A percentile compares a stretch with the other conserved stretches of the same genome.
phyloP scores from a whole-genome alignment of 2,113 vertebrate genomes.

The Gambusia holbrooki region DNA sequence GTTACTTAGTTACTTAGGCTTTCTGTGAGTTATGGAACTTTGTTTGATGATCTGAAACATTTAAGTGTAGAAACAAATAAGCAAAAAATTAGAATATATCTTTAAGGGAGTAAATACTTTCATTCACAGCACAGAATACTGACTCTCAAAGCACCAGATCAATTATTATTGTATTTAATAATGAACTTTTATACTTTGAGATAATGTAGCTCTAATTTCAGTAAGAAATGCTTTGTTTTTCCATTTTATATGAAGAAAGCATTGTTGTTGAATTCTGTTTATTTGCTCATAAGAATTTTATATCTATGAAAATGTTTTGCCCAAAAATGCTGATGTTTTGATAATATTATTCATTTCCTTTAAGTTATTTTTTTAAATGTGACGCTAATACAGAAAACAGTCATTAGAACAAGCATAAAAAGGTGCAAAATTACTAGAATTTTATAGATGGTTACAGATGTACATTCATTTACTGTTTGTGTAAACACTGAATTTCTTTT shows the following conservation, averaged over 20 bases:
- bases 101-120: neutral
- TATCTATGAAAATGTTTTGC: slow-evolving; percentile 5
- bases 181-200: slow-evolving; percentile 9
- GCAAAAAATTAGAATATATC: too few species aligned
- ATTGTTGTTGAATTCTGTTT: slow-evolving; percentile 13
- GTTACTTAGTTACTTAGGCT: too few species aligned
- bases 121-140: neutral
- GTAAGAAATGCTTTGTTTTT: slow-evolving; percentile 4
- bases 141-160: neutral
- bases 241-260: slow-evolving; percentile 13
- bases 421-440: neutral
- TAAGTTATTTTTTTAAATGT: neutral
- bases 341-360: neutral
- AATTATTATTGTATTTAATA: neutral
- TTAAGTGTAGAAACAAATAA: neutral
- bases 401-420: neutral
- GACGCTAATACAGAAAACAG: neutral
- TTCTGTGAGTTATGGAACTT: too few species aligned
- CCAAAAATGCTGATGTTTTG: slow-evolving; percentile 14
- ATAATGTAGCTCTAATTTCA: slow-evolving; percentile 20
- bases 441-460: slow-evolving; percentile 22
- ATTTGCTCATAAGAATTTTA: neutral
- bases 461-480: slow-evolving; percentile 17
- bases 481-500: slow-evolving; percentile 63
- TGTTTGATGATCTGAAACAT: neutral